Conservation (phyloP, 2,113 vertebrate species). For the Hydrolagus affinis region DNA sequence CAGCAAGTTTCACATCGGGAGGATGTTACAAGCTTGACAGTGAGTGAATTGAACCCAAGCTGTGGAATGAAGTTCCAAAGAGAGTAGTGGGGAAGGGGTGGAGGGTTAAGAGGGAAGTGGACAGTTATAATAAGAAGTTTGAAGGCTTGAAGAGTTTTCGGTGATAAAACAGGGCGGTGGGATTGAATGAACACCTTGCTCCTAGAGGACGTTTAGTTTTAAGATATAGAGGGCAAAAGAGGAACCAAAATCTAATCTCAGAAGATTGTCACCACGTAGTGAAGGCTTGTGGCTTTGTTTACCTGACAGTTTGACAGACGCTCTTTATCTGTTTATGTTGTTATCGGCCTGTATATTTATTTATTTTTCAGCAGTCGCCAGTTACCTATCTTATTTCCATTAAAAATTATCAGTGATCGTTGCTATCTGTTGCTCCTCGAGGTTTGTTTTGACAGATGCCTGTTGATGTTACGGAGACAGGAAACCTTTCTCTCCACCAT, state of each 20-base stretch:
- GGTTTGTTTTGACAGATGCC: conserved; percentile 22
- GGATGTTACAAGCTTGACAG: too few relatives aligned
- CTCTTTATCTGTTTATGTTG: conserved; percentile 8
- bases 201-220: background rate
- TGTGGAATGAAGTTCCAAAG: too few relatives aligned
- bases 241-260: background rate
- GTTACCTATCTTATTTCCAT: conserved; percentile 23
- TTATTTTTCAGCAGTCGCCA: conserved; percentile 18
- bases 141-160: too few relatives aligned
- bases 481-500: background rate
- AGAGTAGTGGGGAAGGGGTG: too few relatives aligned
- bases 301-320: conserved; percentile 15
- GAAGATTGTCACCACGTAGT: background rate
- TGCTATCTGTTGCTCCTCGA: background rate
- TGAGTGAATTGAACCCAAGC: too few relatives aligned
- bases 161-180: background rate
- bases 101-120: too few relatives aligned
- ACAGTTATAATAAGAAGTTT: too few relatives aligned
- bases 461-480: background rate
- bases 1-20: too few relatives aligned
- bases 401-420: conserved; percentile 12
- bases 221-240: background rate
- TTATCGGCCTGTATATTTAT: conserved; percentile 22
- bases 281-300: background rate
- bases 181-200: background rate